Conservation (phyloP, 23 tunicate genomes). For the Trididemnum clinides region DNA sequence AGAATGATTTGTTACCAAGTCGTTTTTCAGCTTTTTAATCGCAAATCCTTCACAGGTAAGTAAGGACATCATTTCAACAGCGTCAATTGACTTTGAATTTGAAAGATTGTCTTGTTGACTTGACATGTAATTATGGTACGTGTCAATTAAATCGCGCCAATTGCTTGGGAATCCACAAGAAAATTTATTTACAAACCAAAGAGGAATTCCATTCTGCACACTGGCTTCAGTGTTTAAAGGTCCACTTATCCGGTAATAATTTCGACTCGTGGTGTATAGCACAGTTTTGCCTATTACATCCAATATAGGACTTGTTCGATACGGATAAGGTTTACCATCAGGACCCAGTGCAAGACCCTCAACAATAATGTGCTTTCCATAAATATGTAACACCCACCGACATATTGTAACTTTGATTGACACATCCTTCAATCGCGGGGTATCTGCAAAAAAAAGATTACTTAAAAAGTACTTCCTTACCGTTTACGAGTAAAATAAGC, state of each 20-base stretch:
- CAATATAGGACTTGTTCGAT: slow-evolving; percentile 28
- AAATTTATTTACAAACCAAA: slow-evolving; percentile 17
- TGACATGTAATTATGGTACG: background rate
- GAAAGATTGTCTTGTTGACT: background rate
- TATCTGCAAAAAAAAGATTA: background rate
- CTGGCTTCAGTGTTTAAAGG: slow-evolving; percentile 19
- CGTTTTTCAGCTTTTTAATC: too few relatives aligned
- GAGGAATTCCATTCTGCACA: background rate
- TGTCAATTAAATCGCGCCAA: slow-evolving; percentile 11
- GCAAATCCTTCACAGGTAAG: slow-evolving; percentile 18
- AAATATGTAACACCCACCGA: slow-evolving; percentile 23
- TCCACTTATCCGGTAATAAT: slow-evolving; percentile 25
- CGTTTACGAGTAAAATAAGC: too few relatives aligned
- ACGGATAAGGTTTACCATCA: slow-evolving; percentile 15
- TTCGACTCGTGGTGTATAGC: slow-evolving; percentile 16
- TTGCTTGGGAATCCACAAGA: slow-evolving; percentile 26
- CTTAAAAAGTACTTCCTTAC: background rate
- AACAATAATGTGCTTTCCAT: slow-evolving; percentile 1
- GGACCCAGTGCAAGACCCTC: slow-evolving; percentile 30
- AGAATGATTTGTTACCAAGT: background rate
- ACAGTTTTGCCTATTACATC: slow-evolving; percentile 5
- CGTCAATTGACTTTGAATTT: background rate
- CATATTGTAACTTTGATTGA: background rate
- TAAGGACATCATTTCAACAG: background rate
- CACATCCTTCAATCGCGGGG: background rate